A percentile compares a stretch with the other conserved stretches of the same genome.
Conservation (phyloP, 2,888 invertebrate species). For the Lordiphosa fenestrarum region DNA sequence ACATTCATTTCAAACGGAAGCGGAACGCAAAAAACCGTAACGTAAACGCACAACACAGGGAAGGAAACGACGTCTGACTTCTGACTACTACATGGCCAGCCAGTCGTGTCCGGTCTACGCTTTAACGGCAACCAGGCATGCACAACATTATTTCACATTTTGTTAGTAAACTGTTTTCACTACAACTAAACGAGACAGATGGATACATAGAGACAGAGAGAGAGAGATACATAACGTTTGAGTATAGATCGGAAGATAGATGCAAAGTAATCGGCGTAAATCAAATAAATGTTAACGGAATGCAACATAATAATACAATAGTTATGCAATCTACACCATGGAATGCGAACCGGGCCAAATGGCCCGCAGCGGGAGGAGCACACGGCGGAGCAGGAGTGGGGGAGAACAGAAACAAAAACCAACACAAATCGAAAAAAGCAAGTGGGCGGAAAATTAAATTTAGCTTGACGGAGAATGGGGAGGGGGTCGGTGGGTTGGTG, state of each 20-base stretch:
- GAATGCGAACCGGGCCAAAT: conserved; percentile 25
- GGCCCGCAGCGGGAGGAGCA: conserved; percentile 13
- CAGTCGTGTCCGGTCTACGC: neutral
- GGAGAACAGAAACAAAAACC: conserved; percentile 22
- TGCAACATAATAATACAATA: conserved; percentile 7
- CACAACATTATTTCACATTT: neutral
- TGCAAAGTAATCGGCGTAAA: conserved; percentile 3
- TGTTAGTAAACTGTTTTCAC: neutral
- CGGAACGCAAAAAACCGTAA: conserved; percentile 51
- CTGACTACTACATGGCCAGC: neutral
- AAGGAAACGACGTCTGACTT: conserved; percentile 7
- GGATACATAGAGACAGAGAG: neutral
- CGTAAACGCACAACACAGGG: conserved; percentile 33
- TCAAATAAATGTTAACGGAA: conserved; percentile 4
- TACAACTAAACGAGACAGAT: neutral
- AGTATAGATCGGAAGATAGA: neutral
- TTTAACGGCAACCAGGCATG: neutral
- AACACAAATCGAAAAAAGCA: conserved; percentile 18
- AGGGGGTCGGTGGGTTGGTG: neutral
- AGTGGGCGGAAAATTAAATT: conserved; percentile 35
- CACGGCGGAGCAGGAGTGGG: conserved; percentile 11
- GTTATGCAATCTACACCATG: conserved; percentile 28
- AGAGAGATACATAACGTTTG: neutral
- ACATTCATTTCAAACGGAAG: conserved; percentile 15
- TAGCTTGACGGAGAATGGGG: conserved; percentile 3